Evolutionary conservation across 1,140 invertebrate species (phyloP).

Genomic region (Temnothorax longispinosus): DNA sequence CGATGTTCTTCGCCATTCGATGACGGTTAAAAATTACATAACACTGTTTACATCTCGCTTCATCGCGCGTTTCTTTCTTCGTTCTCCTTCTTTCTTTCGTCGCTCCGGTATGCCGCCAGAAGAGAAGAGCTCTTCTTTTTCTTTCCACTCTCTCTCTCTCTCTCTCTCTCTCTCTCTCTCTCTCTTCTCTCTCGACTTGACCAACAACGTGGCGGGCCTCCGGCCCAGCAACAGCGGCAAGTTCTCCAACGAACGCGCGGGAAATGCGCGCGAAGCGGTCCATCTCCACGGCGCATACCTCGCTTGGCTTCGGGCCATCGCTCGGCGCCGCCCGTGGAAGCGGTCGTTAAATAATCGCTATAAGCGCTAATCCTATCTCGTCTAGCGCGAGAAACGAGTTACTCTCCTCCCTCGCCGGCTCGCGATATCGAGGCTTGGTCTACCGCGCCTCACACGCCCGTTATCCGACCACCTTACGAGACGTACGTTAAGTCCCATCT

Average conservation of each 20-base stretch:
- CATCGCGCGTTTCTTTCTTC: slow-evolving; percentile 36
- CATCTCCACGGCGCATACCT: background rate
- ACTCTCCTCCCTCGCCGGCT: background rate
- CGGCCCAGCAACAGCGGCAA: slow-evolving; percentile 45
- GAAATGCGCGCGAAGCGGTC: slow-evolving; percentile 28
- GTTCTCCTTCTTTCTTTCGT: slow-evolving; percentile 25
- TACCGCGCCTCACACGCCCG: background rate
- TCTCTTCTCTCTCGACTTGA: slow-evolving; percentile 37
- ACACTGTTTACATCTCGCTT: slow-evolving; percentile 68
- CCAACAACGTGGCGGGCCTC: slow-evolving; percentile 16
- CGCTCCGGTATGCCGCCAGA: slow-evolving; percentile 35
- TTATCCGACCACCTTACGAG: slow-evolving; percentile 31
- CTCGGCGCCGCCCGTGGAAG: background rate
- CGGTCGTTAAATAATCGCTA: slow-evolving; percentile 33
- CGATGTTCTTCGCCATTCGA: background rate
- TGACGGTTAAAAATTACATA: slow-evolving; percentile 78
- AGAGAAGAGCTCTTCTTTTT: slow-evolving; percentile 24
- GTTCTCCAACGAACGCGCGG: slow-evolving; percentile 25
- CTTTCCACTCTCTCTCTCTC: slow-evolving; percentile 12
- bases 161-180: slow-evolving; percentile 22
- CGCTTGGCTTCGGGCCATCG: background rate
- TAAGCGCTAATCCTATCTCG: slow-evolving; percentile 6
- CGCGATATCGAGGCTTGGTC: background rate
- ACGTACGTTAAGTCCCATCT: background rate
- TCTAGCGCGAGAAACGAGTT: background rate